Evolutionary conservation across 2,113 vertebrate species (phyloP).

Genomic region (Ophthalmotilapia sp.): DNA sequence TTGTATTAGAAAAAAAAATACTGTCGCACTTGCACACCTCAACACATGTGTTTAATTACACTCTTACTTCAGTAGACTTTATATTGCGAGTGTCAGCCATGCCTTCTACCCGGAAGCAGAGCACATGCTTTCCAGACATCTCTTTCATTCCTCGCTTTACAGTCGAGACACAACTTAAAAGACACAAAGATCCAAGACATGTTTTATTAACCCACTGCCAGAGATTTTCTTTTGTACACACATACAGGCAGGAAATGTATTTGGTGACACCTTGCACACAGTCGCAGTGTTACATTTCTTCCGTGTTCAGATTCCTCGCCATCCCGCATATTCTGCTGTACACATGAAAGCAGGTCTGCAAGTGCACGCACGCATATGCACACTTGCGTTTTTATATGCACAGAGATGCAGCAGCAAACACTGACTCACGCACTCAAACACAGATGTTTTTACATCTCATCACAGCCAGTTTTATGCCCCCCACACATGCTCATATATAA

Average conservation of each 20-base stretch:
- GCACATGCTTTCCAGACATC: background rate
- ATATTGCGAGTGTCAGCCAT: background rate
- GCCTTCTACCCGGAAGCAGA: background rate
- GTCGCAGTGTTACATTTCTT: background rate
- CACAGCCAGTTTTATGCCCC: background rate
- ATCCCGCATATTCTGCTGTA: background rate
- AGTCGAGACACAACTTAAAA: background rate
- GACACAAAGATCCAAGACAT: background rate
- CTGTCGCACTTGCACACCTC: background rate
- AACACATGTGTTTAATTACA: background rate
- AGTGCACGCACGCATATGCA: background rate
- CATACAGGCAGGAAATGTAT: background rate
- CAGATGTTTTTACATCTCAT: conserved; percentile 40
- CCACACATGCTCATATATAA: conserved; percentile 40
- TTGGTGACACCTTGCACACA: background rate
- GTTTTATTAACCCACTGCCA: background rate
- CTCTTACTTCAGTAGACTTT: background rate
- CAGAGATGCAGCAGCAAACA: conserved; percentile 20
- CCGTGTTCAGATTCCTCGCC: background rate
- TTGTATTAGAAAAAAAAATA: background rate
- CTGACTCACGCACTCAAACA: conserved; percentile 40
- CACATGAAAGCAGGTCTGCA: conserved; percentile 6
- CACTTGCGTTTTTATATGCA: conserved; percentile 4
- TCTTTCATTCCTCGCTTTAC: background rate
- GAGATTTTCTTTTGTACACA: background rate